Conservation (phyloP, 1,140 invertebrate genomes). For the Ostrea edulis region DNA sequence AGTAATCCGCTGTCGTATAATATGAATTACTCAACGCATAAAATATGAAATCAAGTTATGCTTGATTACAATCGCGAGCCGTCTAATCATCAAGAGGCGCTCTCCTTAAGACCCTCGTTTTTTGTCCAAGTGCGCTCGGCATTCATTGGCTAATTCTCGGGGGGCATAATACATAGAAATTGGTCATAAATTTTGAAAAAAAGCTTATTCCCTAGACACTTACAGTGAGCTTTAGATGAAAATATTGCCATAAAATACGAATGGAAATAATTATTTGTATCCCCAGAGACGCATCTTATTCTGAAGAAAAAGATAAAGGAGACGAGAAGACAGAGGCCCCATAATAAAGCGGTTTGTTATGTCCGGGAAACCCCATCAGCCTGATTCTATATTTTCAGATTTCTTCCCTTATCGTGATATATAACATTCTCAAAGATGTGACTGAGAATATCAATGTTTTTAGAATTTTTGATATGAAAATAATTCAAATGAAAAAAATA, state of each 20-base stretch:
- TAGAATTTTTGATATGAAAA: not conserved
- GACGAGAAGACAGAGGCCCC: not conserved
- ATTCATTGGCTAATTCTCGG: conserved; percentile 41
- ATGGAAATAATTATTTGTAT: conserved; percentile 55
- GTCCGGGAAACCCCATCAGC: not conserved
- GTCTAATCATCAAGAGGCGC: conserved; percentile 4
- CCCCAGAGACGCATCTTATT: conserved; percentile 46
- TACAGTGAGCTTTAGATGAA: conserved; percentile 62
- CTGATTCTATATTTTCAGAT: conserved; percentile 4
- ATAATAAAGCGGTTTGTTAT: conserved; percentile 52
- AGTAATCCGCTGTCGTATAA: conserved; percentile 14
- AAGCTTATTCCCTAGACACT: conserved; percentile 44
- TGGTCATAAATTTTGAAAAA: conserved; percentile 56
- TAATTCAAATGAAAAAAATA: not conserved
- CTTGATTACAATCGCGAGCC: conserved; percentile 1
- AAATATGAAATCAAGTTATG: conserved; percentile 26
- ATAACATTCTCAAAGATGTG: not conserved
- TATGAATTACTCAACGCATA: conserved; percentile 31
- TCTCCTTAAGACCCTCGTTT: conserved; percentile 16
- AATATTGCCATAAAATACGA: conserved; percentile 61
- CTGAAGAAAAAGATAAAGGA: conserved; percentile 57
- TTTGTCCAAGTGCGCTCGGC: not conserved
- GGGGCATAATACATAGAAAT: conserved; percentile 56
- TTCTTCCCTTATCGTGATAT: conserved; percentile 11
- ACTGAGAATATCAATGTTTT: not conserved